phyloP scores from a whole-genome alignment of 2,797 vertebrate species.

The Austrolebias charrua region DNA sequence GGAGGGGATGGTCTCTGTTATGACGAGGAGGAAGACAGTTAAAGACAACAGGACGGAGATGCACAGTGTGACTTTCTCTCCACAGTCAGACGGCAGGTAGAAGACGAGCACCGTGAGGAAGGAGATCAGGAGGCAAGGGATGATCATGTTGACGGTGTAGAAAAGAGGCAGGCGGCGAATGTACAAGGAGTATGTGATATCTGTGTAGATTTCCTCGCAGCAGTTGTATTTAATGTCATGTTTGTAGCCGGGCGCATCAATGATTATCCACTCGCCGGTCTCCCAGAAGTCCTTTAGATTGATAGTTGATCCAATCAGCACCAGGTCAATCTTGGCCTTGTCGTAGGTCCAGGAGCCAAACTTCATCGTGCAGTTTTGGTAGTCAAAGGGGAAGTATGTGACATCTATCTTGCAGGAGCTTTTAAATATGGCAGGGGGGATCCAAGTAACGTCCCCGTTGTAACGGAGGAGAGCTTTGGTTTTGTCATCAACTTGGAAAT shows the following conservation, averaged over 20 bases:
- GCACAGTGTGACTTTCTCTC: slow-evolving; percentile 95
- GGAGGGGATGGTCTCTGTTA: slow-evolving; percentile 97
- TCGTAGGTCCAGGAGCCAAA: slow-evolving; percentile 98
- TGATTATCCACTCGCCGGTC: slow-evolving; percentile 93
- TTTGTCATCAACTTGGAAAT: slow-evolving; percentile 97
- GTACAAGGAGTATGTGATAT: slow-evolving; percentile 96
- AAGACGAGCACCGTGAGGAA: slow-evolving; percentile 95
- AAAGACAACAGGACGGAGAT: slow-evolving; percentile 95
- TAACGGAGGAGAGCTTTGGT: slow-evolving; percentile 93
- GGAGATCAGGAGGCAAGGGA: slow-evolving; percentile 96
- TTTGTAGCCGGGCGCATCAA: slow-evolving; percentile 94
- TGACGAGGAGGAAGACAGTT: slow-evolving; percentile 96
- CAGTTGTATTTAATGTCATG: slow-evolving; percentile 99
- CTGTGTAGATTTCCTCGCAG: slow-evolving; percentile 92
- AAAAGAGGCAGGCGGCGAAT: slow-evolving; percentile 95
- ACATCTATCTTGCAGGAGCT: slow-evolving; percentile 98
- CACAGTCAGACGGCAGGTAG: slow-evolving; percentile 95
- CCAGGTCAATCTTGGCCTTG: slow-evolving; percentile 96
- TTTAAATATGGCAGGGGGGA: slow-evolving; percentile 97
- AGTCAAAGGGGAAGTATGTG: slow-evolving; percentile 98
- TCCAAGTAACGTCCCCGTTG: slow-evolving; percentile 96
- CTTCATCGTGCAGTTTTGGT: slow-evolving; percentile 99
- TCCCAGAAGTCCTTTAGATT: slow-evolving; percentile 99
- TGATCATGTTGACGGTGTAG: slow-evolving; percentile 98
- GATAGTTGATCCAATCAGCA: slow-evolving; percentile 90